These are phyloP conservation scores for Palythoa caribaeorum DNA, from an alignment of 92 coral and sea anemone genomes.

Conservation along the genomic window DNA sequence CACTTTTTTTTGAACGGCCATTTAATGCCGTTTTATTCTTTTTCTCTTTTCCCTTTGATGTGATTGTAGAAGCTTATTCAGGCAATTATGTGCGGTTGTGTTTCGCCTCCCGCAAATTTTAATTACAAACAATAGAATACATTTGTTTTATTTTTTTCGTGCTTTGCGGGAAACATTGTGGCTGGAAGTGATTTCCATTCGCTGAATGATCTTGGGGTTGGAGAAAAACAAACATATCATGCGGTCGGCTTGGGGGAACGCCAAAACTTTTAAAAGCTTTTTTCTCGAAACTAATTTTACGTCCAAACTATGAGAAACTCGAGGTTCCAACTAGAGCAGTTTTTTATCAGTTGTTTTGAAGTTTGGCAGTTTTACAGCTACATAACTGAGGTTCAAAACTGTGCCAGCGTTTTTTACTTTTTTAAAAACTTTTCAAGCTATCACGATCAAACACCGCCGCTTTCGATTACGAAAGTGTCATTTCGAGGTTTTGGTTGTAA, in stretches of 20 bases:
- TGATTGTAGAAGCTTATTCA: too few species aligned
- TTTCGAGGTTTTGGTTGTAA: not conserved
- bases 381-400: too few species aligned
- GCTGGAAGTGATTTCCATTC: conserved; percentile 18
- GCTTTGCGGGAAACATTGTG: conserved; percentile 9
- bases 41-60: conserved; percentile 12
- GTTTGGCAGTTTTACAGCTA: too few species aligned
- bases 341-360: too few species aligned
- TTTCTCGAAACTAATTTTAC: conserved; percentile 18
- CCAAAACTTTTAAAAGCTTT: not conserved
- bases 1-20: not conserved
- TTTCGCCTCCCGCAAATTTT: conserved; percentile 1
- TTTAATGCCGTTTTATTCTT: not conserved
- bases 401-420: not conserved
- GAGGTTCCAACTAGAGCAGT: too few species aligned
- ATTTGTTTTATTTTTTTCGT: conserved; percentile 10
- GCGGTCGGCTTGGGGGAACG: too few species aligned
- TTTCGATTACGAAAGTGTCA: not conserved
- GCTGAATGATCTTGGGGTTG: too few species aligned
- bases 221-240: too few species aligned
- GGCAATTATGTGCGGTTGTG: not conserved
- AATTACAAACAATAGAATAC: not conserved
- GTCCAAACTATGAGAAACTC: not conserved
- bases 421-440: not conserved
- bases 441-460: not conserved